Evolutionary conservation across 2,888 invertebrate genomes (phyloP).

Genomic region (Troides helena): DNA sequence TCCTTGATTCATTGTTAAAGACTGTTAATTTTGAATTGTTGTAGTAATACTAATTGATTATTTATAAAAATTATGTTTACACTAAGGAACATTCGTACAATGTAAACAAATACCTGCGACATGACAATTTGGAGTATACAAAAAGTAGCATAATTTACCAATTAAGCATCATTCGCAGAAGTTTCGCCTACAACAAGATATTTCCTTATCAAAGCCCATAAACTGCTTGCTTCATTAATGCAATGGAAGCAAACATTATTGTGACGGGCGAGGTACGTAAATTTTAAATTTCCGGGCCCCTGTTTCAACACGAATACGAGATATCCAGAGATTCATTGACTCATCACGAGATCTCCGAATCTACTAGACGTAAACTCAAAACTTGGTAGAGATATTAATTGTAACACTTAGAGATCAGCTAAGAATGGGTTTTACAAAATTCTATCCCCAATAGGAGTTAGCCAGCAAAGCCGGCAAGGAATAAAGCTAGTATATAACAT

Average conservation of each 20-base stretch:
- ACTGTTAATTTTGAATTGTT: no score
- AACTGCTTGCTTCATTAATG: conserved; percentile 6
- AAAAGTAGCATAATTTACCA: conserved; percentile 5
- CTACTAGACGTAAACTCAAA: no score
- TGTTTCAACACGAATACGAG: no score
- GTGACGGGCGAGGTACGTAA: neutral
- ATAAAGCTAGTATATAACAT: no score
- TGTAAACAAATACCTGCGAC: neutral
- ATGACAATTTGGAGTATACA: neutral
- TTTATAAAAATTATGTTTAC: neutral
- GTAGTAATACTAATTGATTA: neutral
- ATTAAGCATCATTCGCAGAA: neutral
- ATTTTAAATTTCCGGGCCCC: neutral
- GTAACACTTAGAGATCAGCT: no score
- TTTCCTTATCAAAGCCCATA: conserved; percentile 19
- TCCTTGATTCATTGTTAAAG: no score
- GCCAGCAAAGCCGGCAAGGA: no score
- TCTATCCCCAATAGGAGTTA: no score
- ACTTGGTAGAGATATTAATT: no score
- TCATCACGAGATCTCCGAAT: no score
- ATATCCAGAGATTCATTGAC: no score
- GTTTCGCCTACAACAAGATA: conserved; percentile 11
- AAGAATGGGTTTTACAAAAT: no score
- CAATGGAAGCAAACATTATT: neutral
- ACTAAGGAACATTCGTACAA: neutral